phyloP scores from a whole-genome alignment of 2,888 invertebrate species.

The Andrena minutula region DNA sequence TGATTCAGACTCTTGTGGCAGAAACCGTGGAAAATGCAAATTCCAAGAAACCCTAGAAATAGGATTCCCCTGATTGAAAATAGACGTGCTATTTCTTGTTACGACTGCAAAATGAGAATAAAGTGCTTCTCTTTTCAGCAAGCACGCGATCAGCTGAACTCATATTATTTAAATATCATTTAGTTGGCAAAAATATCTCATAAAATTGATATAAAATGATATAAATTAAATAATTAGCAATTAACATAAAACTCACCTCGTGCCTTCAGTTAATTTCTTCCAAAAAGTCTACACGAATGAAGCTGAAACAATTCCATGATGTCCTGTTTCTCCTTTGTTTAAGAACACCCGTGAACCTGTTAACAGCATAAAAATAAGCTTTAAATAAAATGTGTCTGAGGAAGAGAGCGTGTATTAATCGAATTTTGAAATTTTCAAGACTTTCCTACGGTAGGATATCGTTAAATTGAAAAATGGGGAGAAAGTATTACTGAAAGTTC shows the following conservation, averaged over 20 bases:
- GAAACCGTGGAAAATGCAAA: constrained; percentile 44
- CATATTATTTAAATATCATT: constrained; percentile 11
- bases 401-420: too few species aligned
- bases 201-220: neutral
- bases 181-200: neutral
- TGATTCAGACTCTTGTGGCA: constrained; percentile 20
- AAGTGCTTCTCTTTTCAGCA: neutral
- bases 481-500: neutral
- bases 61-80: constrained; percentile 11
- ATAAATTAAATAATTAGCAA: neutral
- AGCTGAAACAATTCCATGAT: too few species aligned
- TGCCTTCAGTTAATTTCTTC: too few species aligned
- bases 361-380: too few species aligned
- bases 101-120: constrained; percentile 37
- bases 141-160: neutral
- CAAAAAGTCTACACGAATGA: too few species aligned
- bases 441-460: too few species aligned
- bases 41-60: constrained; percentile 43
- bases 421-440: too few species aligned
- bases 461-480: too few species aligned
- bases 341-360: too few species aligned
- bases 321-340: too few species aligned
- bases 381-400: too few species aligned
- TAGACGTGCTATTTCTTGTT: constrained; percentile 29
- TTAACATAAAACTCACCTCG: too few species aligned